phyloP scores from a whole-genome alignment of 2,113 vertebrate genomes.

The Ictalurus furcatus region DNA sequence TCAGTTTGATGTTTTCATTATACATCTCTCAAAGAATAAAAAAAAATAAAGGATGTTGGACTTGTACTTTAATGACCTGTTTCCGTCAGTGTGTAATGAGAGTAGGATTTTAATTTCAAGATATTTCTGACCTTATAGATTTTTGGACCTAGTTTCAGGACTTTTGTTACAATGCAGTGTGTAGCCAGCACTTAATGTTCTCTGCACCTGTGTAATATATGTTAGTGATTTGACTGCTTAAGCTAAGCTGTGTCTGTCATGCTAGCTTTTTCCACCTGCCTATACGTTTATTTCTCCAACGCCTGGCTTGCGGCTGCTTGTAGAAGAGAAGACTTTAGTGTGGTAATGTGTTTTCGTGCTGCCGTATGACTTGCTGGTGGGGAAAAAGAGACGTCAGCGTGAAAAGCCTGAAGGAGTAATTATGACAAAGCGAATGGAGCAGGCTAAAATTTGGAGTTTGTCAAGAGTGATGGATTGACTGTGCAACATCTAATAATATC shows the following conservation, averaged over 20 bases:
- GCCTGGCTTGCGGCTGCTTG: slow-evolving; percentile 36
- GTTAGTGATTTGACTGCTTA: slow-evolving; percentile 19
- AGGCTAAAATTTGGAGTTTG: slow-evolving; percentile 62
- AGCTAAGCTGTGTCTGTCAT: slow-evolving; percentile 43
- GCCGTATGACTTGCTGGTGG: slow-evolving; percentile 27
- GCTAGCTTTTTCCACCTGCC: slow-evolving; percentile 47
- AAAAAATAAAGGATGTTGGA: slow-evolving; percentile 10
- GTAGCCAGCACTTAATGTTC: slow-evolving; percentile 42
- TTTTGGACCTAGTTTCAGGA: slow-evolving; percentile 13
- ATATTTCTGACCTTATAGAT: slow-evolving; percentile 28
- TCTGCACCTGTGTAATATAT: slow-evolving; percentile 47
- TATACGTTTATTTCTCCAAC: slow-evolving; percentile 46
- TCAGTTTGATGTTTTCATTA: not conserved
- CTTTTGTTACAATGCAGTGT: slow-evolving; percentile 11
- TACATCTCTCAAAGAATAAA: not conserved
- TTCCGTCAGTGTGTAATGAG: slow-evolving; percentile 22
- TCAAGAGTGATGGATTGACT: slow-evolving; percentile 65
- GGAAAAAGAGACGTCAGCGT: slow-evolving; percentile 39
- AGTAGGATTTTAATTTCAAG: slow-evolving; percentile 37
- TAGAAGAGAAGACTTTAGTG: slow-evolving; percentile 37
- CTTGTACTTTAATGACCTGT: slow-evolving; percentile 26
- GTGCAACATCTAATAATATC: slow-evolving; percentile 60
- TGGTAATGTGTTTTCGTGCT: slow-evolving; percentile 43
- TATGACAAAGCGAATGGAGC: slow-evolving; percentile 57
- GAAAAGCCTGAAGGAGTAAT: slow-evolving; percentile 54